These are phyloP conservation scores for Indri indri DNA, from an alignment of 2,113 vertebrate species.

Conservation along the genomic window DNA sequence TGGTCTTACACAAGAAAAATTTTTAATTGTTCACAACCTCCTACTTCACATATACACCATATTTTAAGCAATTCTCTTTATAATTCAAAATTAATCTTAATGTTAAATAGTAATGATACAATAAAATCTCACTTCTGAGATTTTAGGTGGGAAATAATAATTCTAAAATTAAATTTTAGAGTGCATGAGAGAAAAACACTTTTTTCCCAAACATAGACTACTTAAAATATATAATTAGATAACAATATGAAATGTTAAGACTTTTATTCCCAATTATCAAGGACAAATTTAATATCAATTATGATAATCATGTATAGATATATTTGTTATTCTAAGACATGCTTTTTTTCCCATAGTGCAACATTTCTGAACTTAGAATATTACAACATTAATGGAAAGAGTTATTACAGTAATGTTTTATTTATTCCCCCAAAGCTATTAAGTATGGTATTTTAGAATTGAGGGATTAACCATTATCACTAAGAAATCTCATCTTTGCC, in stretches of 20 bases:
- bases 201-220: background rate
- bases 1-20: background rate
- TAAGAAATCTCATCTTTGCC: background rate
- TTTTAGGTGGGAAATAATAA: background rate
- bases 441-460: background rate
- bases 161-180: constrained; percentile 39
- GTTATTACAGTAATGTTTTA: background rate
- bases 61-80: background rate
- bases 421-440: background rate
- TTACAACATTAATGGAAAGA: background rate
- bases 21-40: constrained; percentile 3
- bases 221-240: constrained; percentile 20
- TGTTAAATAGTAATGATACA: constrained; percentile 4
- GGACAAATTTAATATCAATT: background rate
- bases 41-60: background rate
- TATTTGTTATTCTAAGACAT: background rate
- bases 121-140: constrained; percentile 52
- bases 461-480: background rate
- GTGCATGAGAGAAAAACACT: background rate
- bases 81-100: background rate
- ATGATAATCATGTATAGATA: background rate
- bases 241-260: background rate
- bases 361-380: constrained; percentile 26
- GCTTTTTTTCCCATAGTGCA: background rate
- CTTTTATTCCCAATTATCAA: constrained; percentile 31